Evolutionary conservation across 1,140 invertebrate genomes (phyloP), one percentile per base, ranked within the genome.

Genomic region (Trissolcus basalis): DNA sequence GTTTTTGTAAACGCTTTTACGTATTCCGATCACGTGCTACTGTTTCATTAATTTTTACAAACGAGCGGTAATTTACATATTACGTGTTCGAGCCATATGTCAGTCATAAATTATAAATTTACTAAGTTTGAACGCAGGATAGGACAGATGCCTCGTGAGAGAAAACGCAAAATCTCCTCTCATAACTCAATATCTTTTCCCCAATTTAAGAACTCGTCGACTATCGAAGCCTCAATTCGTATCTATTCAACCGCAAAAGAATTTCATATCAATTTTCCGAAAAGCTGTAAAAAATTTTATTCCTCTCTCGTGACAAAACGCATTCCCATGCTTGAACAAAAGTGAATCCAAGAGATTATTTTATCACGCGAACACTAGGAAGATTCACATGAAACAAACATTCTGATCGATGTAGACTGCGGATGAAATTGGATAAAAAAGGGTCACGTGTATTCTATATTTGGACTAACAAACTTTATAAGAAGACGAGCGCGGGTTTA

Each of bases 91-190:
- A 54, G 13, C 55, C 65, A 51, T 68, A 68, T 59, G 65, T 68
- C 54, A 59, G 65, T 53, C 33, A 59, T 68, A 68, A 59, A 68
- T 68, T 68, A 68, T 59, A 68, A 59, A 69, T 60, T 54, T 69
- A 60, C 41, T 41, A 54, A 60, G 6, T n/a, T 69, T 33, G 36
- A 60, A 60, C 36, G 16, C 33, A 11, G 35, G 60, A 6, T 27
- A 41, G 13, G 50, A 70, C 51, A 61, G 32, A 70, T 70, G 67
- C 35, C 67, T 33, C 41, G 32, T 55, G 55, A 56, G 58, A 55
- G 15, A 35, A 11, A 33, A 48, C 41, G 10, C 16, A 27, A 61
- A 70, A 61, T 61, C 35, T 53, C 35, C 19, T 69, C 56, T 69
- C 56, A 60, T 60, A 69, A 60, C 65, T 60, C 56, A 60, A 69